phyloP scores from a whole-genome alignment of 2,797 vertebrate genomes.

The Gymnocypris eckloni region DNA sequence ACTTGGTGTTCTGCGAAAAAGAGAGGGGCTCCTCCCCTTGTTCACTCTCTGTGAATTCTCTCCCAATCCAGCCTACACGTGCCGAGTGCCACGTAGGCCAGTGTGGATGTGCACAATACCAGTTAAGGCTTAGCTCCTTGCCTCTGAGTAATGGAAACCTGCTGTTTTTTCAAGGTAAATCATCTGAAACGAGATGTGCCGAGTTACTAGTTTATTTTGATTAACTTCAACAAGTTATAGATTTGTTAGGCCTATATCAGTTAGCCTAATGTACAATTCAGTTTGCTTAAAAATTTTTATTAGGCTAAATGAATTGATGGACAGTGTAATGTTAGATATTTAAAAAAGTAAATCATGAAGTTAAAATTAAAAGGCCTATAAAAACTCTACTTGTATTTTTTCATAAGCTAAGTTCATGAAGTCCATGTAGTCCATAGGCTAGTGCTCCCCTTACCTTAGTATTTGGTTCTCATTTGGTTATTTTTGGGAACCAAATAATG shows the following conservation, averaged over 20 bases:
- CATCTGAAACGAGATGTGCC: conserved; percentile 15
- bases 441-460: background rate
- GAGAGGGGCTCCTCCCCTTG: conserved; percentile 72
- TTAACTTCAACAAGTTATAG: background rate
- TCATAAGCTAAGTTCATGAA: background rate
- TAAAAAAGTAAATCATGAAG: background rate
- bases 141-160: conserved; percentile 76
- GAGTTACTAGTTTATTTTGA: conserved; percentile 34
- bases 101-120: conserved; percentile 61
- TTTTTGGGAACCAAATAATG: background rate
- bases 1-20: conserved; percentile 24
- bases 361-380: background rate
- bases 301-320: background rate
- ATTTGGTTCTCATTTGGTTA: background rate
- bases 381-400: background rate
- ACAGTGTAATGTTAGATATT: background rate
- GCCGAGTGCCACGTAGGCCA: conserved; percentile 82
- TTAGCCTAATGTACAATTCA: background rate
- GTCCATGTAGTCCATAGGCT: background rate
- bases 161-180: conserved; percentile 68
- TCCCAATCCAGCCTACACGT: conserved; percentile 62
- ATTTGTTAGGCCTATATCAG: background rate
- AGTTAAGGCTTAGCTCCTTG: conserved; percentile 57
- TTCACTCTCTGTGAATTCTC: conserved; percentile 53
- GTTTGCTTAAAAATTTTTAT: background rate